Evolutionary conservation across 2,797 vertebrate species (phyloP).

Genomic region (Bryconaethiops microstoma): DNA sequence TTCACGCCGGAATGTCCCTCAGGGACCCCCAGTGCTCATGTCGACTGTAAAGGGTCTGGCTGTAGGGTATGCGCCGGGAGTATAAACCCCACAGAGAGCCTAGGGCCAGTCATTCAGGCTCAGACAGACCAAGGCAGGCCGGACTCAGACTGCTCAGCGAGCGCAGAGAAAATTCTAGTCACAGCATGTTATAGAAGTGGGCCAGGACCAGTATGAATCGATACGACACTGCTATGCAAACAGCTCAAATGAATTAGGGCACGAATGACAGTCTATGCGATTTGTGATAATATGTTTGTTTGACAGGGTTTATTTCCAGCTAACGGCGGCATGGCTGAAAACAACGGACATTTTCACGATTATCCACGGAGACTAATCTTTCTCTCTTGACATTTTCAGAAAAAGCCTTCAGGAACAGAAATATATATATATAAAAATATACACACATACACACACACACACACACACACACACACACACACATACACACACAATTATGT

Average conservation of each 20-base stretch:
- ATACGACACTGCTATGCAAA: slow-evolving; percentile 11
- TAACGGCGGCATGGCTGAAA: background rate
- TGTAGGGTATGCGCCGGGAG: slow-evolving; percentile 33
- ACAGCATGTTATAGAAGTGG: background rate
- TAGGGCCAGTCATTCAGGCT: slow-evolving; percentile 12
- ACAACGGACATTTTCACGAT: background rate
- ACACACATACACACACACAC: too few species aligned
- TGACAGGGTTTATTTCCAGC: background rate
- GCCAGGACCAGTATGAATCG: background rate
- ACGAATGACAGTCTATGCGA: background rate
- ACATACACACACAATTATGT: too few species aligned
- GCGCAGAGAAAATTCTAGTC: background rate
- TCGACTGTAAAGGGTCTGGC: slow-evolving; percentile 30
- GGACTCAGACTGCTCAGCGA: background rate
- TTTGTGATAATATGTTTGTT: background rate
- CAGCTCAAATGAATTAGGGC: background rate
- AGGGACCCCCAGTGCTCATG: slow-evolving; percentile 22
- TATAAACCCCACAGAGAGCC: background rate
- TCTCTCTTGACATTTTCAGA: too few species aligned
- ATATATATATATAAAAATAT: too few species aligned
- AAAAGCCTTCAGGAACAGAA: too few species aligned
- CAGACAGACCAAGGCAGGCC: slow-evolving; percentile 17
- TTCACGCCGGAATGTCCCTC: slow-evolving; percentile 23
- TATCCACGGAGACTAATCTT: background rate
- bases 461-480: too few species aligned